These are phyloP conservation scores for Xyrauchen texanus DNA, from an alignment of 2,113 vertebrate genomes.

Conservation along the genomic window DNA sequence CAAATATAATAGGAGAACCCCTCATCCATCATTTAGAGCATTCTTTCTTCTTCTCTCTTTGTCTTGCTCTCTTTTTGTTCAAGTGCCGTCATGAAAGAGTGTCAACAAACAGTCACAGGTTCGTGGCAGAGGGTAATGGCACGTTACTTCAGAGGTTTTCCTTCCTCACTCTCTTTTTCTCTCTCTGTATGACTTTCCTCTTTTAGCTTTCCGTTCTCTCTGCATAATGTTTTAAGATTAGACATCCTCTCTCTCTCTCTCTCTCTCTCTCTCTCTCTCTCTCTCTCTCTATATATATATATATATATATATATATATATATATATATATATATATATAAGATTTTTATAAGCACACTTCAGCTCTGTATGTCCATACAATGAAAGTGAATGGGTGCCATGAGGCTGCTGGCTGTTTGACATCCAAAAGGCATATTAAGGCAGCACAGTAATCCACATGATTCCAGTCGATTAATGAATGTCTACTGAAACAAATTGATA, in stretches of 20 bases:
- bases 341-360: no score
- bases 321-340: no score
- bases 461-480: no score
- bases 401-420: no score
- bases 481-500: no score
- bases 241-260: no score
- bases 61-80: constrained; percentile 62
- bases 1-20: constrained; percentile 82
- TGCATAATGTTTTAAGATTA: background rate
- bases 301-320: no score
- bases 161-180: constrained; percentile 45
- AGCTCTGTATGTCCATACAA: no score
- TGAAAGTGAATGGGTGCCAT: no score
- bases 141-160: constrained; percentile 52
- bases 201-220: background rate
- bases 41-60: constrained; percentile 54
- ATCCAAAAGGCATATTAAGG: no score
- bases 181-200: background rate
- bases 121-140: constrained; percentile 61
- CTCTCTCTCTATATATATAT: no score
- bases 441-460: no score
- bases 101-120: constrained; percentile 77
- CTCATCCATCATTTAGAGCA: constrained; percentile 79
- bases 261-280: background rate
- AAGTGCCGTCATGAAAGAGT: constrained; percentile 75